These are phyloP conservation scores for Cyprinodon variegatus DNA, from an alignment of 2,113 vertebrate genomes.

Conservation along the genomic window DNA sequence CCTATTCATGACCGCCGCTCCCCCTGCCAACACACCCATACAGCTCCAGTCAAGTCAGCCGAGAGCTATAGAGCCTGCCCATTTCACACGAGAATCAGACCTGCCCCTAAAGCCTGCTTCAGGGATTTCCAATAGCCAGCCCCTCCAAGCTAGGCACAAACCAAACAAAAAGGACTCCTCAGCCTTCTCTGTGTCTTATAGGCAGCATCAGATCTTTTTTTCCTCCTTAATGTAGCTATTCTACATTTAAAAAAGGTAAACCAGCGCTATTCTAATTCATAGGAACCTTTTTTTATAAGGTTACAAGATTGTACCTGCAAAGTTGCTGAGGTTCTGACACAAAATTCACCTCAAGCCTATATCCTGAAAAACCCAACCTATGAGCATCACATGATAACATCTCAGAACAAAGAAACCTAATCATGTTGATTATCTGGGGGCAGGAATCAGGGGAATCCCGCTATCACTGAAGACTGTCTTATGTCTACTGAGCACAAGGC, in stretches of 20 bases:
- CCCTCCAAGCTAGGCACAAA: conserved; percentile 77
- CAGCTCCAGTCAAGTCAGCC: conserved; percentile 82
- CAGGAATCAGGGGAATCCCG: conserved; percentile 51
- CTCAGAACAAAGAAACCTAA: conserved; percentile 43
- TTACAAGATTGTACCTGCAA: conserved; percentile 50
- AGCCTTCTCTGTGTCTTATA: conserved; percentile 77
- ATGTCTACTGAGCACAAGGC: conserved; percentile 60
- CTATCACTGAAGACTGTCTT: conserved; percentile 37
- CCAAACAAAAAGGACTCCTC: conserved; percentile 79
- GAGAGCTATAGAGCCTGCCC: conserved; percentile 81
- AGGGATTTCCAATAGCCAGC: conserved; percentile 81
- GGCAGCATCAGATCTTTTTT: conserved; percentile 75
- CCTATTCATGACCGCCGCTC: conserved; percentile 81
- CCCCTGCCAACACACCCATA: conserved; percentile 83
- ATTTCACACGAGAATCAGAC: conserved; percentile 84
- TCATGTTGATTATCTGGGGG: conserved; percentile 55
- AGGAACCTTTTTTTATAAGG: conserved; percentile 17
- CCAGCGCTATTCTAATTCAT: conserved; percentile 55
- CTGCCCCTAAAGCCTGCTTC: conserved; percentile 83
- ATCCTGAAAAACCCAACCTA: conserved; percentile 18
- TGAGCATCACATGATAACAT: conserved; percentile 45
- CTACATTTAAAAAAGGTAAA: conserved; percentile 68
- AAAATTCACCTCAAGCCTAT: conserved; percentile 13
- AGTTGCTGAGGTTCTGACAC: conserved; percentile 28
- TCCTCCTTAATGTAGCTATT: conserved; percentile 60